These are phyloP conservation scores for Naja naja DNA, from an alignment of 2,113 vertebrate species.

Conservation along the genomic window DNA sequence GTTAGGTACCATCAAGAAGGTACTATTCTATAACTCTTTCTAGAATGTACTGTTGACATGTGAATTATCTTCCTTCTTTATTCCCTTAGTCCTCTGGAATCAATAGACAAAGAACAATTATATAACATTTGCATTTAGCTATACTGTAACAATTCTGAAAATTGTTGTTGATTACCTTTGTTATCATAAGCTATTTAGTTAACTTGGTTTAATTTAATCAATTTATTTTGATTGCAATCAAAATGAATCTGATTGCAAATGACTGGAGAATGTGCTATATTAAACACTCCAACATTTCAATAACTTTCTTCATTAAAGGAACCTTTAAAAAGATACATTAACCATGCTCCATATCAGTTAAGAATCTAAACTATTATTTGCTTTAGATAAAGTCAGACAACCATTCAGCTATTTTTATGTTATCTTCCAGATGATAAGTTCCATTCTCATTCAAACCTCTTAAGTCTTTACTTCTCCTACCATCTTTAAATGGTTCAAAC, in stretches of 20 bases:
- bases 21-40: neutral
- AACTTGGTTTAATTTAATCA: neutral
- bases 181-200: neutral
- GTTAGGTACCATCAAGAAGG: neutral
- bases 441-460: neutral
- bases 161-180: neutral
- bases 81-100: neutral
- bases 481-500: neutral
- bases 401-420: neutral
- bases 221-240: neutral
- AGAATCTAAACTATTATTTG: conserved; percentile 17
- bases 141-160: neutral
- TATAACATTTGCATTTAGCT: conserved; percentile 1
- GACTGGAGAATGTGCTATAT: neutral
- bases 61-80: neutral
- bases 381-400: conserved; percentile 1
- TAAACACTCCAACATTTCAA: conserved; percentile 1
- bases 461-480: neutral
- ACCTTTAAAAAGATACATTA: neutral
- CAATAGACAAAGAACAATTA: neutral
- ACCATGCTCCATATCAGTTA: conserved; percentile 11
- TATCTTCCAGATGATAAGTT: conserved; percentile 7
- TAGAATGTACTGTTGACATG: neutral
- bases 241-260: neutral
- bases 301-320: conserved; percentile 10